Evolutionary conservation across 2,888 invertebrate genomes (phyloP).

Genomic region (Bombylius major): DNA sequence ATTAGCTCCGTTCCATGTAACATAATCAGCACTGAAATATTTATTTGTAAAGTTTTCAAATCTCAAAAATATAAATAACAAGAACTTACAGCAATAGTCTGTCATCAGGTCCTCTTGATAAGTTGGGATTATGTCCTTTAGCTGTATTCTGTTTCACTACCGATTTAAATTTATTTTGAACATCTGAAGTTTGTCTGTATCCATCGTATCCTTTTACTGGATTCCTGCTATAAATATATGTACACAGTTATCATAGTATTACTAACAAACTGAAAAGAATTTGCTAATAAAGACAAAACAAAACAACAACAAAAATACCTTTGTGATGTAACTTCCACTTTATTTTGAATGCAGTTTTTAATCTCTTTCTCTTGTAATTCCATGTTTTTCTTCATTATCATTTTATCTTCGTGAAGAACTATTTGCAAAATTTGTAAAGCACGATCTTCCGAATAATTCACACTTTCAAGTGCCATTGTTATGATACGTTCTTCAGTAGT

Average conservation of each 20-base stretch:
- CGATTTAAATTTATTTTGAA: conserved; percentile 28
- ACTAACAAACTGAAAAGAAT: no score
- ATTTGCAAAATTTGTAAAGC: conserved; percentile 68
- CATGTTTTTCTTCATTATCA: conserved; percentile 20
- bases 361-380: no score
- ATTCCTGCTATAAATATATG: conserved; percentile 16
- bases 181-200: conserved; percentile 9
- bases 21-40: conserved; percentile 56
- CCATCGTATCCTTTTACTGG: conserved; percentile 21
- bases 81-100: conserved; percentile 60
- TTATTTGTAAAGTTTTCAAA: background rate
- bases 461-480: conserved; percentile 75
- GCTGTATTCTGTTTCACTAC: conserved; percentile 34
- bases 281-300: no score
- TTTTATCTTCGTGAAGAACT: conserved; percentile 53
- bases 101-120: conserved; percentile 70
- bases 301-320: no score
- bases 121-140: conserved; percentile 54
- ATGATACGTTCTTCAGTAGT: conserved; percentile 70
- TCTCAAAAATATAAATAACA: background rate
- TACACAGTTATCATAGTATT: no score
- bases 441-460: conserved; percentile 69
- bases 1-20: conserved; percentile 74
- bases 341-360: no score
- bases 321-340: no score